A percentile compares a stretch with the other conserved stretches of the same genome.
Conservation (phyloP, 2,113 vertebrate species). For the Protobothrops mucrosquamatus region DNA sequence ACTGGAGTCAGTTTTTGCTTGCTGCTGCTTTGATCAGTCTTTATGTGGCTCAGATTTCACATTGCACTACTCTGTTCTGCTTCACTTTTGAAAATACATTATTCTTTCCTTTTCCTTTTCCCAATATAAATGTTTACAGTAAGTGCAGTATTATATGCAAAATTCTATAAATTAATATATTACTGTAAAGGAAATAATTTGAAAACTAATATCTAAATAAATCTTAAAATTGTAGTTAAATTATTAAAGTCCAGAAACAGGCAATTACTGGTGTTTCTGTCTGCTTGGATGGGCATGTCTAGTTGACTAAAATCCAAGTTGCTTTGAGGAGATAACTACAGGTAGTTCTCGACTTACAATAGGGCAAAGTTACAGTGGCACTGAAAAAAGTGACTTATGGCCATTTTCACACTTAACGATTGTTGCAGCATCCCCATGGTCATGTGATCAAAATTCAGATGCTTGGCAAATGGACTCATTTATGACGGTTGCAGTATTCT, state of each 20-base stretch:
- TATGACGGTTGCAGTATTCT: not conserved
- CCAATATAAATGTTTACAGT: not conserved
- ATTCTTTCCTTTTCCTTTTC: not conserved
- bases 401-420: not conserved
- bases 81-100: not conserved
- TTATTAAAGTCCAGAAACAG: not conserved
- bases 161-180: not conserved
- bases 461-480: not conserved
- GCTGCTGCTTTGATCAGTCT: not conserved
- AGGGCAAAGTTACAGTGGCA: not conserved
- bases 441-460: not conserved
- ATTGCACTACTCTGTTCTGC: slow-evolving; percentile 3
- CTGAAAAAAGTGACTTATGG: not conserved
- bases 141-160: not conserved
- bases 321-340: not conserved
- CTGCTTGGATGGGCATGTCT: not conserved
- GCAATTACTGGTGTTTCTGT: not conserved
- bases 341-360: not conserved
- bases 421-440: not conserved
- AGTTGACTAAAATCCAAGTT: not conserved
- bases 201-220: not conserved
- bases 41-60: not conserved
- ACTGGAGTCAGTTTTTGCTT: not conserved
- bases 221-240: not conserved
- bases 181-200: not conserved